Base-by-base conservation (phyloP, 92 coral and sea anemone species). In the Epizoanthus scotinus region DNA sequence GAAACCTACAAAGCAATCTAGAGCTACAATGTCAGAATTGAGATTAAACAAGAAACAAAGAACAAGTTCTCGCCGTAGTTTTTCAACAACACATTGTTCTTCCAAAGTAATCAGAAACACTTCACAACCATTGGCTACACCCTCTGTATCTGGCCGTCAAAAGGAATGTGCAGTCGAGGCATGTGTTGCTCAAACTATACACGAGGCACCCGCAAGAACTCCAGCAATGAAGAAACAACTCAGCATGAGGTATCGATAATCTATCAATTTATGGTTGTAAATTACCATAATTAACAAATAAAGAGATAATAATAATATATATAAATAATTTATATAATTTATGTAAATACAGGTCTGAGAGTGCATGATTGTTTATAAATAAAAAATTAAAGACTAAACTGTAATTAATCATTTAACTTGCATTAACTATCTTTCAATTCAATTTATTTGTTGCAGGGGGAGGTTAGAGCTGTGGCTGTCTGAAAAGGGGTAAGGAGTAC, bases 391-490 rank as follows among this genome's bases (percentile, higher is more conserved):
- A 59, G 26, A 24, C 29, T 60, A 17, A 6, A 24, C 17, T 36
- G 17, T 26, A 18, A 27, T 5, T 26, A 34, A 34, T 3, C 40
- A 17, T 10, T 19, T 0, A 15, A 0, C 22, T 21, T 49, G 14
- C 25, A 15, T 12, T 50, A 36, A 8, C 22, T 31, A 80, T 34
- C 8, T 20, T 49, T 12, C 21, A 21, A 42, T 18, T n/a, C 24
- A 21, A 56, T 18, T 38, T 9, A 42, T 14, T 20, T 28, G 9
- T 81, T 80, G 22, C 74, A 90, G 93, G 56, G 88, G 83, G 71
- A 90, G 88, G 79, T 87, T 90, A 44, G 88, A 86, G 47, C 31
- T 90, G 22, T 92, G 97, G 97, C 62, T 84, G 77, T 71, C 82
- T 55, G 97, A 92, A 68, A 89, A 92, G 73, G 82, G 93, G 97